Evolutionary conservation across 2,888 invertebrate species (phyloP), one percentile per base, ranked within the genome.

Genomic region (Reticulitermes lucifugus): DNA sequence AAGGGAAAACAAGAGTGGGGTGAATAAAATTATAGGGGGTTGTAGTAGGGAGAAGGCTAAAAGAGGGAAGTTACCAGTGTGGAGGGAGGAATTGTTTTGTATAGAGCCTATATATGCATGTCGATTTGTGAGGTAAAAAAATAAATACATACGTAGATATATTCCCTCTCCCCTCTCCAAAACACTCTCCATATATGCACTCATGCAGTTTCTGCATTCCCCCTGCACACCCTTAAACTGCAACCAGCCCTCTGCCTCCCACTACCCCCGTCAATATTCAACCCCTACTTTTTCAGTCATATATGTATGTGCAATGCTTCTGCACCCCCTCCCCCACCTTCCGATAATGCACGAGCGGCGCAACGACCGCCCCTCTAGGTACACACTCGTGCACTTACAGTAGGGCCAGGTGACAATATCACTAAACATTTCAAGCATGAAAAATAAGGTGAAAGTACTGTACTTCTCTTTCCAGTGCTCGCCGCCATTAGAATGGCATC

Each of bases 261-360:
- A 22, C 35, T 70, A n/a, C 65, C 81, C 41, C 60, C 65, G 70
- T 81, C 81, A 81, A 81, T 81, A 81, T 70, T 65, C 43, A 81
- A 65, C 81, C 81, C 81, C 81, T 46, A 81, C 81, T 81, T 81
- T 81, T 81, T 81, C 81, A 70, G 55, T 80, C 51, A 79, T 81
- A 81, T 81, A 81, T 77, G 77, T 77, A 77, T 77, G 77, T 77
- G 77, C 77, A 77, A n/a, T 81, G 81, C 65, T 70, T 81, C 70
- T 60, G 10, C n/a, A 55, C 18, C 80, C 59, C 81, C 35, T 35
- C 35, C 25, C 43, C 70, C 10, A 25, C 5, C 65, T 43, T 22
- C 22, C 77, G 77, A 65, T 41, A 81, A 59, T 70, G 81, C 70
- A 81, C 41, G 59, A 73, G 73, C 55, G 14, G 2, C 35, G 9